Evolutionary conservation across 2,113 vertebrate species (phyloP).

Genomic region (Pungitius pungitius): DNA sequence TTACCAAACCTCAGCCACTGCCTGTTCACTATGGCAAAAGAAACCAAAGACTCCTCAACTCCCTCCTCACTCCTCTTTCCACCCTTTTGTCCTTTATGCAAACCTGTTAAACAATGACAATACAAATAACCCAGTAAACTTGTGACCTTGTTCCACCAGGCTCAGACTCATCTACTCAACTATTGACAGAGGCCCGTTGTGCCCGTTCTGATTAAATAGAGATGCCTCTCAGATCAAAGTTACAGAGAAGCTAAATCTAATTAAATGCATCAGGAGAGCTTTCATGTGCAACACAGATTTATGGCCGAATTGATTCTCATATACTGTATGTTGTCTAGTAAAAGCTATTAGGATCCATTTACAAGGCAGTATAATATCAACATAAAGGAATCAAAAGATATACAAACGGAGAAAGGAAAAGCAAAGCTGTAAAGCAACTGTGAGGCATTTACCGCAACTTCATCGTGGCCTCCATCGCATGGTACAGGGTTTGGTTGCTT

Average conservation of each 20-base stretch:
- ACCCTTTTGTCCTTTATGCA: neutral
- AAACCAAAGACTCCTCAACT: neutral
- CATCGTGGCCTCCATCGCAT: neutral
- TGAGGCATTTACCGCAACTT: neutral
- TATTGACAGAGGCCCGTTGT: neutral
- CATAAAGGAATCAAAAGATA: too few relatives aligned
- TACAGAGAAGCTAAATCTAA: neutral
- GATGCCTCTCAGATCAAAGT: constrained; percentile 8
- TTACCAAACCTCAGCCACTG: neutral
- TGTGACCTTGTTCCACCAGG: neutral
- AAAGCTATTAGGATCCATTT: constrained; percentile 15
- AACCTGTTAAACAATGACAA: neutral
- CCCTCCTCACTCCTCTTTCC: neutral
- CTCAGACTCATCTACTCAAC: constrained; percentile 11
- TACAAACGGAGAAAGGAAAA: too few relatives aligned
- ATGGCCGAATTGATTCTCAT: neutral
- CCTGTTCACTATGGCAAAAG: neutral
- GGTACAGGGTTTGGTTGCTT: neutral
- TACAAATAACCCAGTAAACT: neutral
- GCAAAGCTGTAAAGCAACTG: too few relatives aligned
- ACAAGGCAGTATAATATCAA: constrained; percentile 16
- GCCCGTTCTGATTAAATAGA: constrained; percentile 1
- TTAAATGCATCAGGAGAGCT: constrained; percentile 22
- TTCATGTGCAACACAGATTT: neutral
- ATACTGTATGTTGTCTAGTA: constrained; percentile 5